Percentiles rank a stretch among this genome's conserved stretches.
phyloP scores from a whole-genome alignment of 1,140 invertebrate species.

The Steinernema khuongi region DNA sequence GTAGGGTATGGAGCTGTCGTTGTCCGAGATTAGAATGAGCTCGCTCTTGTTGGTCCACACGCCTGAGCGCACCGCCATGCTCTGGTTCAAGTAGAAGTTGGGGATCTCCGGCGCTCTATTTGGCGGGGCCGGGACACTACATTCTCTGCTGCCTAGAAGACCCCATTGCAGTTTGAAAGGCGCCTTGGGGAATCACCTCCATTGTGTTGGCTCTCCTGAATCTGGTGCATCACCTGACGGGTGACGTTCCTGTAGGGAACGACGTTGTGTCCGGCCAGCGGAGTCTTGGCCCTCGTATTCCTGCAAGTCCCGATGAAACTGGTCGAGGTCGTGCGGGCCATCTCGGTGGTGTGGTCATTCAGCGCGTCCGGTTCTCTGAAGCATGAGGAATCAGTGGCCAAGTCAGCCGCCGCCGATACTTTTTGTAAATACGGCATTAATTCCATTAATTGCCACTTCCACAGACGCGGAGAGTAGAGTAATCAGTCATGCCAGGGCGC shows the following conservation, averaged over 20 bases:
- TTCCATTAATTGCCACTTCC: background rate
- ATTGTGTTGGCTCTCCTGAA: background rate
- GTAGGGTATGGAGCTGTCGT: background rate
- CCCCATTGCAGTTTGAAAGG: no score
- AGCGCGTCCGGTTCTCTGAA: slow-evolving; percentile 2
- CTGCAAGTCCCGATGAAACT: background rate
- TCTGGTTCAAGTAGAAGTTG: background rate
- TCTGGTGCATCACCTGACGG: background rate
- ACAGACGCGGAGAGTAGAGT: background rate
- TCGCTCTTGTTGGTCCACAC: background rate
- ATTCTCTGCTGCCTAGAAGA: no score
- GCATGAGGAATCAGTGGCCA: background rate
- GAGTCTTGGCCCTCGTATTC: background rate
- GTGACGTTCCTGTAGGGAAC: background rate
- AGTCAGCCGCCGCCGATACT: background rate
- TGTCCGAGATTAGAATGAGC: background rate
- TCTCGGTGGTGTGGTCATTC: background rate
- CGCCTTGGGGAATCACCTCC: no score
- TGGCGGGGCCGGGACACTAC: no score
- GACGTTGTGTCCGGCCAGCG: background rate
- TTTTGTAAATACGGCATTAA: background rate
- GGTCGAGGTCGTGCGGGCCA: background rate
- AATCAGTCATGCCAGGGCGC: background rate
- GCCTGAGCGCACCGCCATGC: background rate
- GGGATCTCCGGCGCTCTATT: background rate